These are phyloP conservation scores for Siderastrea radians DNA, from an alignment of 92 coral and sea anemone species.

Conservation along the genomic window DNA sequence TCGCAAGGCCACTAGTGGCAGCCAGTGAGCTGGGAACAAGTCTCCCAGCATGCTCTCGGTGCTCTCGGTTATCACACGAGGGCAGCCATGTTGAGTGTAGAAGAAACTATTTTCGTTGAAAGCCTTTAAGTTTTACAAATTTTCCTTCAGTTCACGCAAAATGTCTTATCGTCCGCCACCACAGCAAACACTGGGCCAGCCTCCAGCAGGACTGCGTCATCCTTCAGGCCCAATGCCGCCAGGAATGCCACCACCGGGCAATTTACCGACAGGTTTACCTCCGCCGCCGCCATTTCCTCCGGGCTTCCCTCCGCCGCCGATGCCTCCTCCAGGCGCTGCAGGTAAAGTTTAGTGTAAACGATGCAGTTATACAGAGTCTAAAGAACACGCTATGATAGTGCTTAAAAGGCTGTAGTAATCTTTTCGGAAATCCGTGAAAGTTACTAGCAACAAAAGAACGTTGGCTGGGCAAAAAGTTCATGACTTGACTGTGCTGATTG, in stretches of 20 bases:
- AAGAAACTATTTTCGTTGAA: not conserved
- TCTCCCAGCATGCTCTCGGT: conserved; percentile 29
- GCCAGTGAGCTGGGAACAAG: not conserved
- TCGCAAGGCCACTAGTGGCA: too few relatives aligned
- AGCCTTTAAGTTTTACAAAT: not conserved
- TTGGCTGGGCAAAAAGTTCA: too few relatives aligned
- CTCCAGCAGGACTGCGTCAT: conserved; percentile 78
- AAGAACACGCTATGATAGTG: too few relatives aligned
- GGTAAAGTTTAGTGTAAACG: conserved; percentile 14
- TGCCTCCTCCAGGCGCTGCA: conserved; percentile 72
- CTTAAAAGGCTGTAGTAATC: too few relatives aligned
- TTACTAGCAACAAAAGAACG: too few relatives aligned
- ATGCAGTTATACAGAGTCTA: too few relatives aligned
- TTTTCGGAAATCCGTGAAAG: too few relatives aligned
- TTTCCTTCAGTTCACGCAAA: not conserved
- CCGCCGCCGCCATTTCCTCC: conserved; percentile 92
- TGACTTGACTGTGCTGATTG: too few relatives aligned
- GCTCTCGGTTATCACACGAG: conserved; percentile 6
- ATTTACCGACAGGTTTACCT: conserved; percentile 80
- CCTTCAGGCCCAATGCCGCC: conserved; percentile 79
- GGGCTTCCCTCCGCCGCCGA: conserved; percentile 89
- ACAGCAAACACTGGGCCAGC: conserved; percentile 81
- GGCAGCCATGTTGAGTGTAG: conserved; percentile 75
- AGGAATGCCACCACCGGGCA: conserved; percentile 79
- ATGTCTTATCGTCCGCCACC: conserved; percentile 94